Conservation (phyloP, 2,113 vertebrate genomes). For the Budorcas taxicolor region DNA sequence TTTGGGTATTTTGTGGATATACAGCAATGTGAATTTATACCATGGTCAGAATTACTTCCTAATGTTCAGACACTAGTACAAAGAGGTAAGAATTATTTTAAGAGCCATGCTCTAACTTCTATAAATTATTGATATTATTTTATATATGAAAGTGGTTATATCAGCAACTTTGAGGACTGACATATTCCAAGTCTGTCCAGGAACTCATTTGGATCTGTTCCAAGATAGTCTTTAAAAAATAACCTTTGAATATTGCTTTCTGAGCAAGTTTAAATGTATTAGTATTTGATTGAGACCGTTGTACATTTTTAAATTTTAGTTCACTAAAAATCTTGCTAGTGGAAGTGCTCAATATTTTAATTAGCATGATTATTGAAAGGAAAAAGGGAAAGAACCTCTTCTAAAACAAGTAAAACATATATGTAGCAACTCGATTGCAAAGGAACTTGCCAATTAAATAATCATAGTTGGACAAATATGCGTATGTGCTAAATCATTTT, state of each 20-base stretch:
- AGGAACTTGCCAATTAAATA: background rate
- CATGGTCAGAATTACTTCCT: slow-evolving; percentile 77
- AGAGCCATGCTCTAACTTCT: background rate
- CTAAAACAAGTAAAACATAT: background rate
- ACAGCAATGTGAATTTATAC: slow-evolving; percentile 73
- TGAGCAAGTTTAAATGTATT: background rate
- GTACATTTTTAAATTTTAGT: background rate
- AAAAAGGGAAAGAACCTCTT: background rate
- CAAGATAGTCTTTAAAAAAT: background rate
- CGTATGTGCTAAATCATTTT: background rate
- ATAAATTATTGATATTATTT: background rate
- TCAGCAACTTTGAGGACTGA: background rate
- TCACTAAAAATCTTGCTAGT: background rate
- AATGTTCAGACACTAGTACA: slow-evolving; percentile 68
- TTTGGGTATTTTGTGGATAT: slow-evolving; percentile 82
- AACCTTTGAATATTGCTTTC: background rate
- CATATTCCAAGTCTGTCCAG: background rate
- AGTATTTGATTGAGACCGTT: background rate
- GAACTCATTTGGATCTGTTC: background rate
- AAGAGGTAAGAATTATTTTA: slow-evolving; percentile 67
- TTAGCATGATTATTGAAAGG: background rate
- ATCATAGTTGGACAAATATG: background rate
- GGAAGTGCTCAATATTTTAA: background rate
- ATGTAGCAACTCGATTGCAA: background rate
- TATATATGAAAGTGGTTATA: background rate